Conservation (phyloP, 2,113 vertebrate genomes). For the Epinephelus cyanopodus region DNA sequence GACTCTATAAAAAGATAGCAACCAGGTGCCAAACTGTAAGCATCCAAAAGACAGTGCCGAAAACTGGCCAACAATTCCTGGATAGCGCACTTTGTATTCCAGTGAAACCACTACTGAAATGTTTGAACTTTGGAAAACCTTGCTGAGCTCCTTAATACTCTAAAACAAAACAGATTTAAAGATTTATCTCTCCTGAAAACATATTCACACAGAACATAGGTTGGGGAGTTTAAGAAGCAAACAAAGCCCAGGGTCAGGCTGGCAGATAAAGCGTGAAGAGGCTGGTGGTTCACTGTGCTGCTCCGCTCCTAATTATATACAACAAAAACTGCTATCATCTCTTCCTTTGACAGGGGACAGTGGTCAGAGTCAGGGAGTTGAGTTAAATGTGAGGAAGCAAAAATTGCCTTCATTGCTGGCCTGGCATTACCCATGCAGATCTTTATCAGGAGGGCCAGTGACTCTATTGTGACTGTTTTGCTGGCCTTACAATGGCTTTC, state of each 20-base stretch:
- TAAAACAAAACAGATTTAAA: conserved; percentile 19
- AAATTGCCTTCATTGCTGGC: conserved; percentile 84
- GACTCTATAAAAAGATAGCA: no score
- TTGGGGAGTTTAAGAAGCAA: conserved; percentile 69
- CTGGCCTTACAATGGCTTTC: conserved; percentile 83
- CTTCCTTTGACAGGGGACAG: conserved; percentile 78
- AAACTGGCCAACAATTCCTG: no score
- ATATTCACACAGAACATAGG: conserved; percentile 37
- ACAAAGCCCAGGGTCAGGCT: conserved; percentile 71
- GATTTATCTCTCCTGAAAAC: not conserved
- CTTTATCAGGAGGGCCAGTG: conserved; percentile 83
- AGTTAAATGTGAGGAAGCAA: conserved; percentile 76
- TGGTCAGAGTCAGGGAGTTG: conserved; percentile 73
- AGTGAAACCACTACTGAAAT: not conserved
- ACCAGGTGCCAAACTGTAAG: no score
- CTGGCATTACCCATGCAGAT: conserved; percentile 87
- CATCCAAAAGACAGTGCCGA: no score
- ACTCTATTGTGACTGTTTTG: conserved; percentile 86
- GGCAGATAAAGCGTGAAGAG: conserved; percentile 75
- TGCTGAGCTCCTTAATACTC: conserved; percentile 14
- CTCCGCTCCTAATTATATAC: conserved; percentile 79
- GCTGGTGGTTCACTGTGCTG: conserved; percentile 69
- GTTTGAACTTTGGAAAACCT: conserved; percentile 8
- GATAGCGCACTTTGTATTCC: not conserved
- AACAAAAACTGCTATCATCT: conserved; percentile 82